phyloP scores from a whole-genome alignment of 2,797 vertebrate genomes.

The Hafferia zeledoni region DNA sequence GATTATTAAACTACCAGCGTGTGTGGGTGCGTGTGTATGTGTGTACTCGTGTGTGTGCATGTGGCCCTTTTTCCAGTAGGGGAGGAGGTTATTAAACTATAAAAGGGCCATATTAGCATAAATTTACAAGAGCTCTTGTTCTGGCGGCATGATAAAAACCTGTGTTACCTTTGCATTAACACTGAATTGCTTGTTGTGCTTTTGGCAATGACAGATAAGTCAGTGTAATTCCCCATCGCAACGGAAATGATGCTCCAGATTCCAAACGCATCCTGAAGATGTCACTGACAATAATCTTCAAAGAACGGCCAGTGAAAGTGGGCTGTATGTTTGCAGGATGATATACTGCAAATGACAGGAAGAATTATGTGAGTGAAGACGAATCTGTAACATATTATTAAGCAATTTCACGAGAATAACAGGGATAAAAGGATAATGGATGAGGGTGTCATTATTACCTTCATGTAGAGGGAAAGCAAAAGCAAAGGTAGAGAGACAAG shows the following conservation, averaged over 20 bases:
- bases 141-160: slow-evolving; percentile 89
- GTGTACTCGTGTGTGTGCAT: neutral
- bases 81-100: slow-evolving; percentile 82
- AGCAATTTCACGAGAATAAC: slow-evolving; percentile 95
- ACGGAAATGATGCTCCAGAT: slow-evolving; percentile 84
- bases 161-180: slow-evolving; percentile 91
- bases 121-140: slow-evolving; percentile 89
- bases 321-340: slow-evolving; percentile 93
- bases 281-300: slow-evolving; percentile 97
- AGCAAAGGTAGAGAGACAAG: slow-evolving; percentile 96
- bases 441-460: slow-evolving; percentile 95
- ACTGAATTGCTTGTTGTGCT: slow-evolving; percentile 93
- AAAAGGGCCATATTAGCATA: slow-evolving; percentile 93
- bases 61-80: slow-evolving; percentile 70
- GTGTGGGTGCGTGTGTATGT: neutral
- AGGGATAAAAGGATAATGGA: slow-evolving; percentile 98
- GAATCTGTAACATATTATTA: slow-evolving; percentile 98
- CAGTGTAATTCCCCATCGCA: slow-evolving; percentile 92
- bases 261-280: slow-evolving; percentile 90
- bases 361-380: slow-evolving; percentile 95
- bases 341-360: slow-evolving; percentile 95
- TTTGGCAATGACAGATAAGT: slow-evolving; percentile 97
- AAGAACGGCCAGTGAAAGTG: slow-evolving; percentile 87
- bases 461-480: slow-evolving; percentile 87
- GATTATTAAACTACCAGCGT: slow-evolving; percentile 81